These are phyloP conservation scores for Muscicapa striata DNA, from an alignment of 2,797 vertebrate species.

Conservation along the genomic window DNA sequence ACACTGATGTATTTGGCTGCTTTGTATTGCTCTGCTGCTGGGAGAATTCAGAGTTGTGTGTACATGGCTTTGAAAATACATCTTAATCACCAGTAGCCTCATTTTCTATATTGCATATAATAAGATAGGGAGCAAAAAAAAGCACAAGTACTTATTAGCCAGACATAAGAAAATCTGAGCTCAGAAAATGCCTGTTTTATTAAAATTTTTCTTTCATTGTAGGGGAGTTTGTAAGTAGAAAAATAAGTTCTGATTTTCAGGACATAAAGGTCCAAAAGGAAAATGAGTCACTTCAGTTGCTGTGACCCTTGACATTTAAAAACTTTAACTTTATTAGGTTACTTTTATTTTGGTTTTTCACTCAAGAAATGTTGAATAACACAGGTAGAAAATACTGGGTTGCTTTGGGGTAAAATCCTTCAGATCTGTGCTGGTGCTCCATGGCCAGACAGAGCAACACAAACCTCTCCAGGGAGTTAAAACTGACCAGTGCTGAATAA, in stretches of 20 bases:
- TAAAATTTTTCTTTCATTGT: neutral
- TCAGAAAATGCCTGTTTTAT: neutral
- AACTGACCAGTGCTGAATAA: neutral
- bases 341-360: neutral
- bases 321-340: neutral
- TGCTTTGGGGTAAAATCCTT: neutral
- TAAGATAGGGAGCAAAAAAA: neutral
- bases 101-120: neutral
- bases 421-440: neutral
- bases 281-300: neutral
- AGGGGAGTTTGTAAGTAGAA: neutral
- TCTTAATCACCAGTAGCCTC: neutral
- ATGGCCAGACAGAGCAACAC: neutral
- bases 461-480: neutral
- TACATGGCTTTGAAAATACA: neutral
- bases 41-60: neutral
- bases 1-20: neutral
- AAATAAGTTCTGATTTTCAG: neutral
- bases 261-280: neutral
- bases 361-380: neutral
- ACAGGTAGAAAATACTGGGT: neutral
- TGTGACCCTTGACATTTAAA: neutral
- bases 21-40: neutral
- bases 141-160: neutral
- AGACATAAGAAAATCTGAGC: neutral